phyloP scores from a whole-genome alignment of 1,140 invertebrate genomes.

The Patella vulgata region DNA sequence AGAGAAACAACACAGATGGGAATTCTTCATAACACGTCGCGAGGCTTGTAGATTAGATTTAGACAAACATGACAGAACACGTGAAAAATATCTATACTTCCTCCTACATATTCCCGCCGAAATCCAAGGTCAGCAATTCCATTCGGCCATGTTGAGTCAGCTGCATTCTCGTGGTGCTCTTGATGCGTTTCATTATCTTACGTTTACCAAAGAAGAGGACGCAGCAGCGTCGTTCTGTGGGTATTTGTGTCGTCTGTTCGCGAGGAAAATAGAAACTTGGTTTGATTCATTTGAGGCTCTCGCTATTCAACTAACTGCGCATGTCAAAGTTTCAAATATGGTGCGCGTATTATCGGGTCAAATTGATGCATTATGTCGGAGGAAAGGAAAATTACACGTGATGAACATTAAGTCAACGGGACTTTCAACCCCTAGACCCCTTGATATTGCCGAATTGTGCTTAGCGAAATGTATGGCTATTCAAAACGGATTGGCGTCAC shows the following conservation, averaged over 20 bases:
- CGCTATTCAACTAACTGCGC: conserved; percentile 50
- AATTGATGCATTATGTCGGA: conserved; percentile 46
- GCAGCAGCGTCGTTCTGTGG: conserved; percentile 38
- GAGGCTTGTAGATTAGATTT: conserved; percentile 56
- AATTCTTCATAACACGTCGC: conserved; percentile 41
- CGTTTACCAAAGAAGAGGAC: conserved; percentile 20
- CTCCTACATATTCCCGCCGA: conserved; percentile 40
- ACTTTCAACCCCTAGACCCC: conserved; percentile 50
- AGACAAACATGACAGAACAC: conserved; percentile 48
- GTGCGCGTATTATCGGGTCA: conserved; percentile 53
- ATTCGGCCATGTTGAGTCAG: conserved; percentile 36
- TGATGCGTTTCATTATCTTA: conserved; percentile 39
- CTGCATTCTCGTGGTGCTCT: conserved; percentile 45
- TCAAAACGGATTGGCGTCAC: conserved; percentile 52
- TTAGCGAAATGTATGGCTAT: conserved; percentile 52
- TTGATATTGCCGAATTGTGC: conserved; percentile 53
- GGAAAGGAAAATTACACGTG: conserved; percentile 41
- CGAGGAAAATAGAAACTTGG: conserved; percentile 52
- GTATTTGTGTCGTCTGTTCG: conserved; percentile 49
- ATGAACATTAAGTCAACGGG: conserved; percentile 52
- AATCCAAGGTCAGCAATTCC: conserved; percentile 49
- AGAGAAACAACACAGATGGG: conserved; percentile 40
- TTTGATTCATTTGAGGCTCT: conserved; percentile 53
- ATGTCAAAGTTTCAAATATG: conserved; percentile 54
- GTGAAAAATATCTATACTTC: conserved; percentile 45